Conservation (phyloP, 2,888 invertebrate species). For the Nemotelus nigrinus region DNA sequence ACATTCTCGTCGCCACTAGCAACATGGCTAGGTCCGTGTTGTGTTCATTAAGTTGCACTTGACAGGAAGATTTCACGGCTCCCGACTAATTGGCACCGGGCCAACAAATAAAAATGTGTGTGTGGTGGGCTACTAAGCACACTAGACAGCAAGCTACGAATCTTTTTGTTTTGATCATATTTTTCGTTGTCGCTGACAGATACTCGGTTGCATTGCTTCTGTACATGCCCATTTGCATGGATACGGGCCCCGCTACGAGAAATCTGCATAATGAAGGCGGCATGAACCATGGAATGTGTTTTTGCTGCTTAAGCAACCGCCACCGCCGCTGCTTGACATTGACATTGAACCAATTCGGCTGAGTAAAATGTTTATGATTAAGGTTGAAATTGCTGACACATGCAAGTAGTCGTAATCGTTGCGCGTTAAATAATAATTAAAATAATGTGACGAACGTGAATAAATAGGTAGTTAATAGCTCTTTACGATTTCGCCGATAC, state of each 20-base stretch:
- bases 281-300: background rate
- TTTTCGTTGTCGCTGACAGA: background rate
- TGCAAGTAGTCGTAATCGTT: no score
- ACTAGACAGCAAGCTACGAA: background rate
- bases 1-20: background rate
- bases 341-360: constrained; percentile 14
- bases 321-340: background rate
- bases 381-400: no score
- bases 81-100: constrained; percentile 39
- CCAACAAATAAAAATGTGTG: constrained; percentile 17
- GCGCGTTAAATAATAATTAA: no score
- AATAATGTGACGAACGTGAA: no score
- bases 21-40: background rate
- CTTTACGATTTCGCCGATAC: no score
- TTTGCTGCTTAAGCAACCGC: background rate
- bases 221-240: background rate
- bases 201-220: background rate
- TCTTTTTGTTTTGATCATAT: constrained; percentile 8
- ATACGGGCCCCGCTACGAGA: background rate
- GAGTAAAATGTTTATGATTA: background rate
- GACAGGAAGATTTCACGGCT: constrained; percentile 37
- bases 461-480: no score
- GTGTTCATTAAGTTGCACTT: constrained; percentile 15
- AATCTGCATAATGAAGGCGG: constrained; percentile 5
- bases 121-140: constrained; percentile 6